Evolutionary conservation across 2,113 vertebrate species (phyloP), one percentile per base, ranked within the genome.

Genomic region (Lepisosteus osseus): DNA sequence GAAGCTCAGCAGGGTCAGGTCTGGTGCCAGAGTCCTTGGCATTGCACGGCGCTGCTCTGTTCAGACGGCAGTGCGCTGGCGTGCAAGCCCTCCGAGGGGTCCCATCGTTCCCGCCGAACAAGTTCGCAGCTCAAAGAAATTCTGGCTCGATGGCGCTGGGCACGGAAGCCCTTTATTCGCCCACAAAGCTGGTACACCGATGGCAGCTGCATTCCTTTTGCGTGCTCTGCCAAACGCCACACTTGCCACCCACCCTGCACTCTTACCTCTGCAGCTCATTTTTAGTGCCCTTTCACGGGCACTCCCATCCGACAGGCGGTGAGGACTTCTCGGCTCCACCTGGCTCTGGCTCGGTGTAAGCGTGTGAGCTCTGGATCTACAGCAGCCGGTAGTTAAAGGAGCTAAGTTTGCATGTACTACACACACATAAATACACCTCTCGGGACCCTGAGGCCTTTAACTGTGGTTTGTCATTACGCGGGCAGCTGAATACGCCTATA

Each of bases 31-130:
- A 74, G 67, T 74, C 69, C n/a, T 41, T 63, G n/a, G 57, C 56
- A 45, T 15, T 14, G 69, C 14, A 11, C 63, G 59, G 56, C 54
- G 57, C 67, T 68, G 44, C 44, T 63, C 80, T 72, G 78, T 81
- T 80, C 73, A 76, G 59, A 68, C 75, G 74, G 13, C 71, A 62
- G 54, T 71, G 72, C 70, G 63, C 40, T 76, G 70, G 57, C 45
- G 69, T 17, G 14, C 63, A 7, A 6, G 42, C 72, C 57, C 17
- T 61, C 72, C 67, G 72, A 57, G 66, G 56, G 13, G 41, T 59
- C 68, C 11, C 54, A 57, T 67, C 70, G 5, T 1, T 67, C 66
- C 61, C 1, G 61, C 14, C 43, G 67, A 65, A 72, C 14, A 69
- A 41, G 9, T 68, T 6, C n/a, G 6, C 4, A n/a, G 55, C 67